Evolutionary conservation across 2,113 vertebrate genomes (phyloP), one percentile per base, ranked within the genome.

Genomic region (Protobothrops flavoviridis): DNA sequence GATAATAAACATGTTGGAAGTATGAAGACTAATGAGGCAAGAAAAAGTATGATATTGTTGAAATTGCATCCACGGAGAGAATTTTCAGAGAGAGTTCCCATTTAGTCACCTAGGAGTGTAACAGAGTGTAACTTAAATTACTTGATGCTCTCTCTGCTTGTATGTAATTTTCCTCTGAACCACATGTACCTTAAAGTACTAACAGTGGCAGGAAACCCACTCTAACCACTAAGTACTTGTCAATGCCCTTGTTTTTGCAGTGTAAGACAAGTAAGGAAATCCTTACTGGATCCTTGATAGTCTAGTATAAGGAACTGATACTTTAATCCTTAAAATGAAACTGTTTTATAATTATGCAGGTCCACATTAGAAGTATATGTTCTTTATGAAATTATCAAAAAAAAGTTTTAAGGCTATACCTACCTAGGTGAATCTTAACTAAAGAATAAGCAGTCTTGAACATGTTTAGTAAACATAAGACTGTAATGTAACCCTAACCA

Each of bases 21-120:
- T 39, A 45, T 93, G 85, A 93, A 92, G 93, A 95, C 50, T 45
- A 64, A 93, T 52, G 90, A 95, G 59, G 61, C 91, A 81, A 91
- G 93, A 88, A 85, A 95, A 95, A 86, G 55, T 52, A 57, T 45
- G 90, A 7, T 45, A 53, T 57, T 56, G 90, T 95, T 94, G 87
- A 4, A 10, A 94, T 92, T 50, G 53, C 20, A 23, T 52, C 12
- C 6, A 45, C 50, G 56, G 21, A 26, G 21, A n/a, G n/a, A 48
- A 3, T 45, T 81, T 56, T 55, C 81, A 85, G 21, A 10, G 17
- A 29, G 26, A 26, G 50, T 10, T 29, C 53, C 45, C 33, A 85
- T 91, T 56, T 55, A 45, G 26, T 61, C 2, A 6, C 8, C 26
- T n/a, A 57, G 7, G 17, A 43, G 50, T 50, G 29, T 61, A 59